Evolutionary conservation across 30 jellyfish, hydroid and myxozoan genomes (phyloP).

Genomic region (Clytia hemisphaerica): DNA sequence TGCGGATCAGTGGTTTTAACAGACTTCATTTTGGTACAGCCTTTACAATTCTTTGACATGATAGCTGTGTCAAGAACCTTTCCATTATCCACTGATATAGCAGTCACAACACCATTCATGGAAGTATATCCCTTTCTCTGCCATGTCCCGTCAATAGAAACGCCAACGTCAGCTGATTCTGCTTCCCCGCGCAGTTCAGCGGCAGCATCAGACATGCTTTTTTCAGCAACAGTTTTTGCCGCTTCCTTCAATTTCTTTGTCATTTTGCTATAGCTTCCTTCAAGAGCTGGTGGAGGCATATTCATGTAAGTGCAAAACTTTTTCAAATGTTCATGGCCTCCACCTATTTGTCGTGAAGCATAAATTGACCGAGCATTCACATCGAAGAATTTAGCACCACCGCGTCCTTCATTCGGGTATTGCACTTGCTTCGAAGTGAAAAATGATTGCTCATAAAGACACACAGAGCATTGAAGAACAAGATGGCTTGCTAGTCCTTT

Average conservation of each 20-base stretch:
- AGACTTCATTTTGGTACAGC: constrained; percentile 10
- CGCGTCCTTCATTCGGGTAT: background rate
- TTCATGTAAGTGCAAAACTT: background rate
- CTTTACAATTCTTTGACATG: constrained; percentile 8
- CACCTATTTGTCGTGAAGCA: too few species aligned
- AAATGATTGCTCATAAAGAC: background rate
- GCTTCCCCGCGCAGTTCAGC: background rate
- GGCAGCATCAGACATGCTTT: constrained; percentile 12
- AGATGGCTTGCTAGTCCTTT: background rate
- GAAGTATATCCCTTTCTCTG: constrained; percentile 6
- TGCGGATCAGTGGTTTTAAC: constrained; percentile 17
- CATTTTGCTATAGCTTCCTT: background rate
- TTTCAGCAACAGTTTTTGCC: constrained; percentile 4
- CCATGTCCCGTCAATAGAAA: constrained; percentile 7
- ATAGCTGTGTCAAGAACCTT: constrained; percentile 11
- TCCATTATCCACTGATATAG: constrained; percentile 4
- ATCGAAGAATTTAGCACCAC: background rate
- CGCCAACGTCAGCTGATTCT: constrained; percentile 7
- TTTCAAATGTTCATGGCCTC: background rate
- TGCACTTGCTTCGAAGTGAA: background rate
- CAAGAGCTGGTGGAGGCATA: constrained; percentile 2
- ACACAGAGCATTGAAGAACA: background rate
- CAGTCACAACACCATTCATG: constrained; percentile 5
- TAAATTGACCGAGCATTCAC: too few species aligned
- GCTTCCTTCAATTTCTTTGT: background rate